Evolutionary conservation across 2,113 vertebrate species (phyloP), one percentile per base, ranked within the genome.

Genomic region (Gallinago undulata): DNA sequence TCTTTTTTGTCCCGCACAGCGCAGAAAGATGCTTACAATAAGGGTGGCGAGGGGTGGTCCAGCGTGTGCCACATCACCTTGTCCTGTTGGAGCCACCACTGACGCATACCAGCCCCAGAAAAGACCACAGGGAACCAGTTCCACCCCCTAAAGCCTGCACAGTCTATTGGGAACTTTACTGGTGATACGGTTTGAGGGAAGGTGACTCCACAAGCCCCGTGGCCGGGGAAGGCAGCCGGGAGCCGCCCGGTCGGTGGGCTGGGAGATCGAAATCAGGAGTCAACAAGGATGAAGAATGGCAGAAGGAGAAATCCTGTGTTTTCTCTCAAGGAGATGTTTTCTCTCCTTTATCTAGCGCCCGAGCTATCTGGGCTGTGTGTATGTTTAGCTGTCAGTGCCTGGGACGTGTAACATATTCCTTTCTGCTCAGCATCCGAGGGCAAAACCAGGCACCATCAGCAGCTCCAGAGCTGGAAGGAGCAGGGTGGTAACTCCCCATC

Each of bases 321-420:
- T 87, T 91, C 68, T 94, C 90, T 93, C 55, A 19, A 33, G 77
- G 67, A 90, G 75, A 64, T 78, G 92, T 96, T 97, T 95, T 96
- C 82, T 50, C 82, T 90, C 64, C 90, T 90, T 93, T 96, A 94
- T 96, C 95, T 96, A 57, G 19, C 0, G 12, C 31, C 15, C 45
- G 19, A 88, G 90, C n/a, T 86, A 73, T 85, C 48, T 69, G 37
- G 78, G 87, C 63, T 86, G 90, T 77, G 93, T 90, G 81, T 94
- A 75, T 7, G 41, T 80, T 76, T 19, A 67, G 11, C 82, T 97
- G 92, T 96, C 93, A 84, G 79, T 83, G 87, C 63, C 50, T 77
- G 67, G 55, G 93, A 96, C 5, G 3, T 27, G 83, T 66, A 68
- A 77, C 82, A 51, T 55, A 1, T 51, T 90, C 87, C 75, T 28